Percentiles rank a stretch among this genome's conserved stretches.
phyloP scores from a whole-genome alignment of 2,113 vertebrate species.

The Phrynosoma platyrhinos region DNA sequence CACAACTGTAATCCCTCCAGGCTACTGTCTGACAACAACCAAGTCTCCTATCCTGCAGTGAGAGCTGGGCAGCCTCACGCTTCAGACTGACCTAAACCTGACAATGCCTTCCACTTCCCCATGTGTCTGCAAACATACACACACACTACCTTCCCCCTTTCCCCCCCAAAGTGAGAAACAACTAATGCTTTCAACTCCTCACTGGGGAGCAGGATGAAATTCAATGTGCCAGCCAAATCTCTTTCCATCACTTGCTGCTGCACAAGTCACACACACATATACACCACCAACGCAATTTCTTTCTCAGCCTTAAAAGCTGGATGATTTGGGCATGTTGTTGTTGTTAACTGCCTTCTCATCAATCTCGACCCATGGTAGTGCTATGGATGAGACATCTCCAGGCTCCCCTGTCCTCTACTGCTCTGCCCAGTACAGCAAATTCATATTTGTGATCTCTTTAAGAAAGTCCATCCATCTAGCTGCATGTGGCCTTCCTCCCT shows the following conservation, averaged over 20 bases:
- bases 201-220: constrained; percentile 47
- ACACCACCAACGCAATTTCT: constrained; percentile 39
- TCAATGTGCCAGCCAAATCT: constrained; percentile 36
- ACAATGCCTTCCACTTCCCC: constrained; percentile 51
- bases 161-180: constrained; percentile 60
- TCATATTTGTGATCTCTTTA: too few species aligned
- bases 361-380: too few species aligned
- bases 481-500: too few species aligned
- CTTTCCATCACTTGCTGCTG: constrained; percentile 53
- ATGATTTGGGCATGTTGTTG: constrained; percentile 3
- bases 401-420: too few species aligned
- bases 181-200: constrained; percentile 52
- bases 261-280: constrained; percentile 53
- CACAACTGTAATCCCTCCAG: not conserved
- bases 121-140: constrained; percentile 12
- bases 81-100: constrained; percentile 52
- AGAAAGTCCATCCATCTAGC: too few species aligned
- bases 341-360: too few species aligned
- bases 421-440: too few species aligned
- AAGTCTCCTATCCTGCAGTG: constrained; percentile 33
- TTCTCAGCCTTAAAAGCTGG: constrained; percentile 56
- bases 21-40: constrained; percentile 52
- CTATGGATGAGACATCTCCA: too few species aligned
- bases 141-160: constrained; percentile 19
- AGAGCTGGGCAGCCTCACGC: not conserved